Evolutionary conservation across 2,888 invertebrate genomes (phyloP).

Genomic region (Autographa pulchrina): DNA sequence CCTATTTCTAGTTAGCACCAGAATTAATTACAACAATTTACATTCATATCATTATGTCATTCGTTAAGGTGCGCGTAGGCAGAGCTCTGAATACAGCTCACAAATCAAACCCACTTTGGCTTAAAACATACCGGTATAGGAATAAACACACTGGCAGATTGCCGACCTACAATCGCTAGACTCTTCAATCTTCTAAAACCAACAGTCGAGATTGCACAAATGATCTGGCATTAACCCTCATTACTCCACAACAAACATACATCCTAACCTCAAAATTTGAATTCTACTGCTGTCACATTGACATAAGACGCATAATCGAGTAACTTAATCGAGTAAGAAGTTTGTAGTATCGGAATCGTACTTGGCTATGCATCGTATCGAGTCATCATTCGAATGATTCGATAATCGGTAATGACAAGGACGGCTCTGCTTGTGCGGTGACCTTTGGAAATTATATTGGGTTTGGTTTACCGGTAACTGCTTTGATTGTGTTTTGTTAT

Average conservation of each 20-base stretch:
- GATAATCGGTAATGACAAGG: constrained; percentile 80
- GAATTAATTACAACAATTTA: constrained; percentile 73
- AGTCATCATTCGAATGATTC: constrained; percentile 80
- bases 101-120: constrained; percentile 80
- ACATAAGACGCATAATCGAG: constrained; percentile 59
- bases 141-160: constrained; percentile 73
- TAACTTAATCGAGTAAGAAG: constrained; percentile 52
- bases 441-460: constrained; percentile 72
- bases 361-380: constrained; percentile 66
- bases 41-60: constrained; percentile 74
- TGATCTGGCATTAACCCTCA: constrained; percentile 85
- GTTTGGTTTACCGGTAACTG: constrained; percentile 58
- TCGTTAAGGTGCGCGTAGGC: constrained; percentile 72
- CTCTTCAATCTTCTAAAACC: constrained; percentile 83
- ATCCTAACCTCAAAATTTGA: constrained; percentile 56
- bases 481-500: constrained; percentile 59
- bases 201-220: constrained; percentile 86
- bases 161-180: constrained; percentile 76
- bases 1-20: constrained; percentile 55
- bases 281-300: constrained; percentile 50
- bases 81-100: constrained; percentile 67
- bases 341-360: constrained; percentile 70
- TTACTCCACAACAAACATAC: constrained; percentile 73
- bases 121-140: constrained; percentile 66
- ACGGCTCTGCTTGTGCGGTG: constrained; percentile 73